A percentile compares a stretch with the other conserved stretches of the same genome.
phyloP scores from a whole-genome alignment of 2,797 vertebrate genomes.

The Merluccius polli region DNA sequence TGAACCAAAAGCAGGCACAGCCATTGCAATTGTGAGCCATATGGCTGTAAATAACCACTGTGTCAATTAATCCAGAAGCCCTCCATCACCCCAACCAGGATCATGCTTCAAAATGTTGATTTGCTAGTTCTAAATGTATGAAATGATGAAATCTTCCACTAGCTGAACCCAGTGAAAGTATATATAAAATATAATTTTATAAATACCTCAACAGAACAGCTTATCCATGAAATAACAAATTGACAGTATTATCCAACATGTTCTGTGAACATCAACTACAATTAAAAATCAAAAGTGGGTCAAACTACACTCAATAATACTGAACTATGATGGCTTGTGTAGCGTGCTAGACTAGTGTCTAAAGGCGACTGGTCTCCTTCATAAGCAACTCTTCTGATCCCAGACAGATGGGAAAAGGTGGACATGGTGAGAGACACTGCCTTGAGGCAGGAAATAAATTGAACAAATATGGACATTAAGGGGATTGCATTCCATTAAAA shows the following conservation, averaged over 20 bases:
- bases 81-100: not conserved
- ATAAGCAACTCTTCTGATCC: slow-evolving; percentile 40
- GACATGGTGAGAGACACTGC: slow-evolving; percentile 33
- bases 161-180: too few relatives aligned
- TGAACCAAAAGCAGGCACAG: not conserved
- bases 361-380: slow-evolving; percentile 12
- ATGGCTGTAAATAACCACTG: not conserved
- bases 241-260: too few relatives aligned
- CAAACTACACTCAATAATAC: not conserved
- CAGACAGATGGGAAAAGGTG: slow-evolving; percentile 53
- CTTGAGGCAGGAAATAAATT: slow-evolving; percentile 24
- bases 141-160: too few relatives aligned
- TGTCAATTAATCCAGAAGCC: not conserved
- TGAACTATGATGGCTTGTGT: not conserved
- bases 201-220: too few relatives aligned
- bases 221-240: too few relatives aligned
- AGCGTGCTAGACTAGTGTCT: not conserved
- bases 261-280: too few relatives aligned
- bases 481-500: not conserved
- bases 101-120: not conserved
- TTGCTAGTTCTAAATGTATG: not conserved
- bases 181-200: too few relatives aligned
- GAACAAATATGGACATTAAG: not conserved
- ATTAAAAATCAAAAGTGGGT: not conserved
- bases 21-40: too few relatives aligned